These are phyloP conservation scores for Conus ventricosus DNA, from an alignment of 1,140 invertebrate species.

Conservation along the genomic window DNA sequence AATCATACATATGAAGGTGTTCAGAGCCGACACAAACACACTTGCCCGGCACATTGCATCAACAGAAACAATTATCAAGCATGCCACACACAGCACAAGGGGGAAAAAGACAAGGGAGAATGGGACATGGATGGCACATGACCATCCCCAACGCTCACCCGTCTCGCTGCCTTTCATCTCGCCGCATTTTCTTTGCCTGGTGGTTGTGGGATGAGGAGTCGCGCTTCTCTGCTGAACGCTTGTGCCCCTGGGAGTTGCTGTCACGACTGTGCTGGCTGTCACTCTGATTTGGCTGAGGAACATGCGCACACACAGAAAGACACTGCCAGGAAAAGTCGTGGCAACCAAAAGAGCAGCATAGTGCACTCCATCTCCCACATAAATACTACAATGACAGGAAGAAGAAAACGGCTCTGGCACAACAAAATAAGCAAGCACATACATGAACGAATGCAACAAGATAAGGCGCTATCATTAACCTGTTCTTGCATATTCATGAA, in stretches of 20 bases:
- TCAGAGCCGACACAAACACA: conserved; percentile 39
- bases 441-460: no score
- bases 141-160: background rate
- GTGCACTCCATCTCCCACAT: background rate
- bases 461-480: no score
- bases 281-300: conserved; percentile 17
- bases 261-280: conserved; percentile 24
- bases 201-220: conserved; percentile 31
- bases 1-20: conserved; percentile 32
- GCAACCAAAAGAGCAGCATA: no score
- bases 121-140: background rate
- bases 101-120: background rate
- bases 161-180: conserved; percentile 21
- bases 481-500: no score
- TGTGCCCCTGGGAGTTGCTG: conserved; percentile 32
- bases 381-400: background rate
- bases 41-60: background rate
- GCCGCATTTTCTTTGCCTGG: conserved; percentile 16
- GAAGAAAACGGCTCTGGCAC: background rate
- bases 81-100: background rate
- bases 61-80: background rate
- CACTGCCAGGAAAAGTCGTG: no score
- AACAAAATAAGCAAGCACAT: background rate
- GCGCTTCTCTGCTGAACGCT: conserved; percentile 26
- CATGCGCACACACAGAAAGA: background rate